Base-by-base conservation (phyloP, 1,140 invertebrate species). In the Pinna nobilis region DNA sequence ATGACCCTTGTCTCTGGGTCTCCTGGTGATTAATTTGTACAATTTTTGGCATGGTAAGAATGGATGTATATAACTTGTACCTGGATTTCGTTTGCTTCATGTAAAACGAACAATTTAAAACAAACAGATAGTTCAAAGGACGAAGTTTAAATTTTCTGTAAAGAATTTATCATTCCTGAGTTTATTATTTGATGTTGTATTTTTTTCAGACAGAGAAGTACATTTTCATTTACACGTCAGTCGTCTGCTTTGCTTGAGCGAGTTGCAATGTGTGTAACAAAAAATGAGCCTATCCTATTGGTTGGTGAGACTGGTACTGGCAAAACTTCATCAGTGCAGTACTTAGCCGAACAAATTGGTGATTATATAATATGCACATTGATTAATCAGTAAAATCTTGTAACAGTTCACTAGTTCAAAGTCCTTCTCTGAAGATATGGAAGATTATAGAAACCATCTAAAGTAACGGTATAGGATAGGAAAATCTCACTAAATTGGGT, bases 251-350 rank as follows among this genome's bases (percentile, higher is more conserved):
- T 99, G 2, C 86, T 99, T 25, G 98, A 99, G 90, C 92, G 93
- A 39, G 93, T 99, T 32, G 93, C 94, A 11, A 94, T 93, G 67
- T 95, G 95, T 86, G 92, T 99, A 0, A 90, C 89, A 2, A 91
- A 94, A 59, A 93, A 93, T 41, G 98, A 99, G 88, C 96, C 98
- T 0, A 95, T 99, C 2, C 89, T 99, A 9, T 89, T 99, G 6
- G 97, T 99, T 0, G 98, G 98, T 55, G 98, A 99, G 90, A 99
- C 98, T 0, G 98, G 98, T 50, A 97, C 96, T 15, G 98, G 98
- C 13, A 99, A 99, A 91, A 99, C 98, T 0, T 96, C 96, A n/a
- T 93, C 94, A 0, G 92, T 99, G 35, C 98, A 99, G 86, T 97
- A 95, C 87, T 89, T 99, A 23, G 96, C 98, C 0, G 91, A 94